These are phyloP conservation scores for Saturnia pavonia DNA, from an alignment of 2,888 invertebrate species.

Conservation along the genomic window DNA sequence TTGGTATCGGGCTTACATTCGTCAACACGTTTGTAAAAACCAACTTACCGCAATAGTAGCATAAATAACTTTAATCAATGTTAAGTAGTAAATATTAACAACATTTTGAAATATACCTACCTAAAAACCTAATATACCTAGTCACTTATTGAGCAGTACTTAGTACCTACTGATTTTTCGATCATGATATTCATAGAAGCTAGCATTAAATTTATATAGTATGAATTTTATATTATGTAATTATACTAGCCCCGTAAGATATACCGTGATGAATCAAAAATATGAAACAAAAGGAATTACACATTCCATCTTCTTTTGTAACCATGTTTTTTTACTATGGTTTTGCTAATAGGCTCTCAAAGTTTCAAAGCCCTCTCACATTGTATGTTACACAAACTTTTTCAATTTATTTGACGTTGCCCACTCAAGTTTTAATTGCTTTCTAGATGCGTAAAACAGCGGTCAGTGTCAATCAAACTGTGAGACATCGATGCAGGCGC, in stretches of 20 bases:
- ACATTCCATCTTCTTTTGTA: not conserved
- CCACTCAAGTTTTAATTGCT: conserved; percentile 51
- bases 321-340: not conserved
- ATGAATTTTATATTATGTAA: not conserved
- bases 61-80: no score
- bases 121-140: no score
- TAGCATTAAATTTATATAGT: no score
- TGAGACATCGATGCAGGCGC: conserved; percentile 6
- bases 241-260: not conserved
- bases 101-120: no score
- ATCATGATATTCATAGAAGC: no score
- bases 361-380: not conserved
- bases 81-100: no score
- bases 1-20: no score
- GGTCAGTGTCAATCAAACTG: conserved; percentile 9
- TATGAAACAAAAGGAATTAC: not conserved
- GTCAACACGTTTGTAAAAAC: no score
- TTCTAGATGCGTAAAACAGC: conserved; percentile 19
- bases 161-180: no score
- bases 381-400: conserved; percentile 41
- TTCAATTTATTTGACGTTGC: conserved; percentile 48
- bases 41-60: no score
- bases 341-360: not conserved
- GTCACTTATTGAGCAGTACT: no score
- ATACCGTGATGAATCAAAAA: not conserved